These are phyloP conservation scores for Augochlora pura DNA, from an alignment of 1,140 invertebrate species.

Conservation along the genomic window DNA sequence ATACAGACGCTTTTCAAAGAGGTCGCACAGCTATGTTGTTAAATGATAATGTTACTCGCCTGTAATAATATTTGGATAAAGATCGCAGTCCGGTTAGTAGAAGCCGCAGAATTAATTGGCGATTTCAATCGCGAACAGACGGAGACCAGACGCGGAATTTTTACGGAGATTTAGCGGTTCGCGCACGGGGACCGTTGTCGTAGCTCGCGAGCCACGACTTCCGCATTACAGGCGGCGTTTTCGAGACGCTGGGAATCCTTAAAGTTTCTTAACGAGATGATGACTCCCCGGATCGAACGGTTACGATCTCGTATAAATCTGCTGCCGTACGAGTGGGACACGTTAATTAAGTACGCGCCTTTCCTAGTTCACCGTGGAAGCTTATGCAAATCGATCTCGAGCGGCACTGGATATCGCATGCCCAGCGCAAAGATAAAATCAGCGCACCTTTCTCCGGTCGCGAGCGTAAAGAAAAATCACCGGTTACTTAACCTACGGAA, in stretches of 20 bases:
- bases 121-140: not conserved
- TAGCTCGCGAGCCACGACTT: conserved; percentile 1
- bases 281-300: conserved; percentile 42
- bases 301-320: conserved; percentile 49
- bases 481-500: no score
- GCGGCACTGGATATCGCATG: conserved; percentile 31
- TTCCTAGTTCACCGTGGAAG: conserved; percentile 37
- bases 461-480: conserved; percentile 26
- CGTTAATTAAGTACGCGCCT: conserved; percentile 48
- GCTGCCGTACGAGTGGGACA: conserved; percentile 33
- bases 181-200: conserved; percentile 9
- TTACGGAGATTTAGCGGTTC: conserved; percentile 34
- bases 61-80: no score
- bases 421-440: conserved; percentile 39
- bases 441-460: conserved; percentile 27
- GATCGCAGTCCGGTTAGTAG: no score
- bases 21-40: no score
- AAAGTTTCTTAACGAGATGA: conserved; percentile 45
- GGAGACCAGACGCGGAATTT: conserved; percentile 5
- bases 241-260: conserved; percentile 29
- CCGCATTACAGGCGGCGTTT: conserved; percentile 32
- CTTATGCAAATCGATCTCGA: conserved; percentile 50
- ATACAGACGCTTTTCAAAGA: no score
- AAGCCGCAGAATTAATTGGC: not conserved
- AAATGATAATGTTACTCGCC: no score